Evolutionary conservation across 1,140 invertebrate genomes (phyloP).

Genomic region (Goniozus legneri): DNA sequence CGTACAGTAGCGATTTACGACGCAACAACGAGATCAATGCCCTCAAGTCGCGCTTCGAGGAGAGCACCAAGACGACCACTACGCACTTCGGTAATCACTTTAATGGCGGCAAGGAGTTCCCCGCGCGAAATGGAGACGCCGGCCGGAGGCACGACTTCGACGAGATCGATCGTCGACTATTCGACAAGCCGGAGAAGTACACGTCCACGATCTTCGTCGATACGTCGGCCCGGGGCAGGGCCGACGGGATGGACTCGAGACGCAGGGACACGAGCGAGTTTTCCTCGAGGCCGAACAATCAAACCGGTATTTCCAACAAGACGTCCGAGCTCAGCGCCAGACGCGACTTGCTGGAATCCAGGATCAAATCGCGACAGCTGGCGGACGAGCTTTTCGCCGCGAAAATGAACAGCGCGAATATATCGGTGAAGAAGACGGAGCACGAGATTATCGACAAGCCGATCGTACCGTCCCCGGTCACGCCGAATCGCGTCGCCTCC

Average conservation of each 20-base stretch:
- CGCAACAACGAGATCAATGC: constrained; percentile 47
- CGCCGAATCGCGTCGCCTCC: constrained; percentile 38
- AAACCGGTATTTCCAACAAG: constrained; percentile 35
- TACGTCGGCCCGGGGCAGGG: constrained; percentile 58
- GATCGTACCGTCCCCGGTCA: constrained; percentile 48
- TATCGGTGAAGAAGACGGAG: constrained; percentile 39
- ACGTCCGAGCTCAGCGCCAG: constrained; percentile 65
- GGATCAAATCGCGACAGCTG: constrained; percentile 60
- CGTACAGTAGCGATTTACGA: constrained; percentile 35
- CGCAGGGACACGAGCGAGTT: constrained; percentile 49
- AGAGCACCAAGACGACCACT: constrained; percentile 20
- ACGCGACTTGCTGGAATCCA: constrained; percentile 70
- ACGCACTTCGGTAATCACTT: constrained; percentile 28
- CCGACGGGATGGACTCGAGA: constrained; percentile 64
- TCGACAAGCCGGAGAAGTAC: constrained; percentile 43
- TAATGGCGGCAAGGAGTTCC: constrained; percentile 25
- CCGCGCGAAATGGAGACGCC: constrained; percentile 21
- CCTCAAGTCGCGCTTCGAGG: constrained; percentile 38
- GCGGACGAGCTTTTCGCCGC: constrained; percentile 47
- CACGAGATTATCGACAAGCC: constrained; percentile 51
- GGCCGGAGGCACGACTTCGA: constrained; percentile 34
- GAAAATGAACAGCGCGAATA: constrained; percentile 32
- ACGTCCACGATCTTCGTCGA: constrained; percentile 54
- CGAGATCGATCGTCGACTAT: constrained; percentile 33
- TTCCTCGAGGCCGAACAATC: constrained; percentile 18